Percentiles rank a stretch among this genome's conserved stretches.
These are phyloP conservation scores for Pomacea maculata DNA, from an alignment of 1,140 invertebrate genomes.

Conservation along the genomic window DNA sequence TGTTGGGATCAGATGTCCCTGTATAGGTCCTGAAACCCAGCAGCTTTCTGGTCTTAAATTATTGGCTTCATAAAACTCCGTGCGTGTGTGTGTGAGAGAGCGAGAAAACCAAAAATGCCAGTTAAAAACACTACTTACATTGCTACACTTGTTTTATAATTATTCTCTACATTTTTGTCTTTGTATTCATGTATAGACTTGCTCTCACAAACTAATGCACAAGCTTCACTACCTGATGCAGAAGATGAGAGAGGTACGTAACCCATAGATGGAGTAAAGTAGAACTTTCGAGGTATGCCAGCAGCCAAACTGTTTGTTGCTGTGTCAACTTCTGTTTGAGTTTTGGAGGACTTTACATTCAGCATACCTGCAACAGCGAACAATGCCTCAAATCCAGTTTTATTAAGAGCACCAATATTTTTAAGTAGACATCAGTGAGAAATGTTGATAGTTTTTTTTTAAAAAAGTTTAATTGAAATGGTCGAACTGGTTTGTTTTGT, in stretches of 20 bases:
- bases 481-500: too few relatives aligned
- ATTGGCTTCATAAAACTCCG: not conserved
- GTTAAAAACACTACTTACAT: not conserved
- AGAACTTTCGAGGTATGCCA: slow-evolving; percentile 44
- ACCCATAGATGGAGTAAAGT: slow-evolving; percentile 53
- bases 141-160: too few relatives aligned
- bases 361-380: slow-evolving; percentile 22
- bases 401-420: too few relatives aligned
- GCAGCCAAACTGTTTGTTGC: not conserved
- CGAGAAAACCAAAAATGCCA: not conserved
- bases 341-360: slow-evolving; percentile 47
- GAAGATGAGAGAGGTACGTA: slow-evolving; percentile 45
- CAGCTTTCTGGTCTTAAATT: not conserved
- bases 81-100: slow-evolving; percentile 1
- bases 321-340: slow-evolving; percentile 38
- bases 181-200: too few relatives aligned
- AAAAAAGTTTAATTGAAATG: too few relatives aligned
- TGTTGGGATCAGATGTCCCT: slow-evolving; percentile 55
- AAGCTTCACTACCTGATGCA: slow-evolving; percentile 23
- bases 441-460: too few relatives aligned
- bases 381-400: not conserved
- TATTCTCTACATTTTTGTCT: too few relatives aligned
- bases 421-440: too few relatives aligned
- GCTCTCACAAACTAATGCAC: too few relatives aligned
- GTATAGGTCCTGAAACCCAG: slow-evolving; percentile 41